phyloP scores from a whole-genome alignment of 2,888 invertebrate genomes.

The Epinotia ramella region DNA sequence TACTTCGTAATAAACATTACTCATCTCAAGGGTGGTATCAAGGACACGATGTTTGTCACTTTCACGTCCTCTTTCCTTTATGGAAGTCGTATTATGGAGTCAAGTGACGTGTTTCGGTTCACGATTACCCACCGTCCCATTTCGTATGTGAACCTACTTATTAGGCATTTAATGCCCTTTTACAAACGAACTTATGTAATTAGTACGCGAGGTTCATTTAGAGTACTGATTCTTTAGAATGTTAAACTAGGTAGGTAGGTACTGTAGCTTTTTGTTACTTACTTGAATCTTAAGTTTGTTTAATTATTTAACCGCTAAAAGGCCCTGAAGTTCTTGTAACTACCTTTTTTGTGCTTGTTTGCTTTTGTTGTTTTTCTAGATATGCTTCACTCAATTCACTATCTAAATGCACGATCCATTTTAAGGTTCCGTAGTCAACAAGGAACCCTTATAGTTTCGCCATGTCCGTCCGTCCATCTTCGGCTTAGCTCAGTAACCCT shows the following conservation, averaged over 20 bases:
- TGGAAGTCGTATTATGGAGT: constrained; percentile 22
- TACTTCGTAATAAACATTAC: constrained; percentile 1
- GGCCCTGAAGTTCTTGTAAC: constrained; percentile 12
- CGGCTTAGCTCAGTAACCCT: no score
- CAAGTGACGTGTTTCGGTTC: constrained; percentile 41
- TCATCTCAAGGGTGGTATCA: constrained; percentile 31
- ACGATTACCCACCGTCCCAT: constrained; percentile 28
- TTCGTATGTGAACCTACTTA: constrained; percentile 38
- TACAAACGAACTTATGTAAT: constrained; percentile 40
- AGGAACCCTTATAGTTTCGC: no score
- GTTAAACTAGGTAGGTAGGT: constrained; percentile 24
- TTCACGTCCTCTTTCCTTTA: constrained; percentile 26
- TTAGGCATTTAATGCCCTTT: constrained; percentile 35
- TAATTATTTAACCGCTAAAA: constrained; percentile 19
- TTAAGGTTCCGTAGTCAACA: no score
- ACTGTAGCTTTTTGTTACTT: constrained; percentile 30
- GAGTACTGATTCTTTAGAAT: constrained; percentile 43
- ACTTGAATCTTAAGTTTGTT: constrained; percentile 38
- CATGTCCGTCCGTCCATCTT: no score
- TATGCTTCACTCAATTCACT: background rate
- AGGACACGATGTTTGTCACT: constrained; percentile 34
- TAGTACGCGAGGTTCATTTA: constrained; percentile 40
- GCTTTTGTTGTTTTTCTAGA: background rate
- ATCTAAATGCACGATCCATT: constrained; percentile 12
- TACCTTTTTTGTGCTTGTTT: background rate